These are phyloP conservation scores for Corvus hawaiiensis DNA, from an alignment of 2,113 vertebrate species.

Conservation along the genomic window DNA sequence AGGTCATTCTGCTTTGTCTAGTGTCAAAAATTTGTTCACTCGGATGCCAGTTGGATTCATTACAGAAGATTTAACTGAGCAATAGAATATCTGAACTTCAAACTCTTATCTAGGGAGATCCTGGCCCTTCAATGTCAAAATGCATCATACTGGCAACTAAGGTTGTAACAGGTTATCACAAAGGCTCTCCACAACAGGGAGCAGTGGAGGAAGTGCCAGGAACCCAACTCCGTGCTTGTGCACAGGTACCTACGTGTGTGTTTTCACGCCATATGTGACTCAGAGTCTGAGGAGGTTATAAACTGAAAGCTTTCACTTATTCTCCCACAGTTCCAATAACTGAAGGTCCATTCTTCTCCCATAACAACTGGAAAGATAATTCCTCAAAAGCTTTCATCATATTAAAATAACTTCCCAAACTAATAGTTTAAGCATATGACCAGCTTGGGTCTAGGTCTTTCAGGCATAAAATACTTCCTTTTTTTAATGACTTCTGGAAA, in stretches of 20 bases:
- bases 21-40: neutral
- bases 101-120: neutral
- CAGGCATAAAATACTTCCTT: neutral
- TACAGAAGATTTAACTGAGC: constrained; percentile 19
- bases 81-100: neutral
- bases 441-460: neutral
- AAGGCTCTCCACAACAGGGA: neutral
- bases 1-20: neutral
- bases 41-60: neutral
- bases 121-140: neutral
- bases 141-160: neutral
- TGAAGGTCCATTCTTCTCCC: neutral
- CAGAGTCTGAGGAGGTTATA: neutral
- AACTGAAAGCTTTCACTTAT: neutral
- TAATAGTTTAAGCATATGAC: neutral
- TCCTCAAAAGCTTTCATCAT: neutral
- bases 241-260: neutral
- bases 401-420: neutral
- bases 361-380: neutral
- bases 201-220: neutral
- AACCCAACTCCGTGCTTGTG: fast-evolving
- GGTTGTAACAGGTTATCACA: neutral
- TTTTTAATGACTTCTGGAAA: neutral
- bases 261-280: neutral
- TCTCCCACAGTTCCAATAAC: neutral